These are phyloP conservation scores for Maconellicoccus hirsutus DNA, from an alignment of 1,140 invertebrate species.

Conservation along the genomic window DNA sequence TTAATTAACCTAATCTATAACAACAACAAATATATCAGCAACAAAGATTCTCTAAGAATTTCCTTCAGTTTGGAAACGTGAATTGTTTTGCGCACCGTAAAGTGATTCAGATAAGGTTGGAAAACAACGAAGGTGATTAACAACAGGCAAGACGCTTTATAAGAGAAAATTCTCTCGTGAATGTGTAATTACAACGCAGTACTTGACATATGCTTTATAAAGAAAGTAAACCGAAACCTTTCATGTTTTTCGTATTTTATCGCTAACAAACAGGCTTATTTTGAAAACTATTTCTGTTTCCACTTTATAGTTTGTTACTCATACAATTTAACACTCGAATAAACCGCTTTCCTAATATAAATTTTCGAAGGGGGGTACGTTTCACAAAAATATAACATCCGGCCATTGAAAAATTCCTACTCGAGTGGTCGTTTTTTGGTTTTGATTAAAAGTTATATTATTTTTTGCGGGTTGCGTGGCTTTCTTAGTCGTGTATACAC, in stretches of 20 bases:
- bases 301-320: neutral
- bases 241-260: slow-evolving; percentile 10
- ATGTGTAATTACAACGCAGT: neutral
- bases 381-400: neutral
- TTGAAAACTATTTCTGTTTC: slow-evolving; percentile 5
- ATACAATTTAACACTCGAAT: slow-evolving; percentile 4
- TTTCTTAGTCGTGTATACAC: neutral
- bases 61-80: neutral
- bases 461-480: neutral
- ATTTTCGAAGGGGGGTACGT: neutral
- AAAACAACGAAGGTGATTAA: neutral
- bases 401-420: neutral
- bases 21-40: neutral
- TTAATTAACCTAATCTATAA: neutral
- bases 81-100: neutral
- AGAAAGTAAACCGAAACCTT: neutral
- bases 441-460: neutral
- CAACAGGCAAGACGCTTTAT: neutral
- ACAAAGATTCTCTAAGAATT: neutral
- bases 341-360: neutral
- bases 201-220: neutral
- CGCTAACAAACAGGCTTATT: slow-evolving; percentile 7
- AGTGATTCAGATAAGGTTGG: neutral
- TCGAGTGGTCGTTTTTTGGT: too few species aligned
- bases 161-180: neutral